These are phyloP conservation scores for Florisuga fusca DNA, from an alignment of 2,797 vertebrate genomes.

Conservation along the genomic window DNA sequence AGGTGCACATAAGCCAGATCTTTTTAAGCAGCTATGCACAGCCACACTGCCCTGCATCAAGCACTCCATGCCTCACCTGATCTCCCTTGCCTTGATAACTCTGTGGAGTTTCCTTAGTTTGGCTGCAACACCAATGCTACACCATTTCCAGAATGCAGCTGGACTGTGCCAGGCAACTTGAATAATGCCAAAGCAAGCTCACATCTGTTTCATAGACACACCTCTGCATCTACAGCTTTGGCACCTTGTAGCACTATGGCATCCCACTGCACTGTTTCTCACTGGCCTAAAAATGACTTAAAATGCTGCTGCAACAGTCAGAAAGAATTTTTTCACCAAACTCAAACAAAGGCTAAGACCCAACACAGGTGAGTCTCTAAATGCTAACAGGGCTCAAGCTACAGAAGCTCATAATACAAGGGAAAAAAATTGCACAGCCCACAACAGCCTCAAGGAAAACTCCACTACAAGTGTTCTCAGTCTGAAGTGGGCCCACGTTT, in stretches of 20 bases:
- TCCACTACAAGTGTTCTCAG: background rate
- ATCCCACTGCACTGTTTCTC: background rate
- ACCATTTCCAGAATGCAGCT: background rate
- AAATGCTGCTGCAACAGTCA: background rate
- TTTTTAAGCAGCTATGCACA: fast-evolving
- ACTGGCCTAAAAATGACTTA: background rate
- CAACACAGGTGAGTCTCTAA: background rate
- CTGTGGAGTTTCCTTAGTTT: background rate
- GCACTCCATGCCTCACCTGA: background rate
- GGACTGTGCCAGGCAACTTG: background rate
- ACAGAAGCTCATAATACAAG: background rate
- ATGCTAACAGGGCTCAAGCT: background rate
- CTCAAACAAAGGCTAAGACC: background rate
- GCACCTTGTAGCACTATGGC: background rate
- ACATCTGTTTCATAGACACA: background rate
- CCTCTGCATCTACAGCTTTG: background rate
- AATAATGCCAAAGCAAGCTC: background rate
- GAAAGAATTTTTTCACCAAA: background rate
- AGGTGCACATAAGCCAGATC: background rate
- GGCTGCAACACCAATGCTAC: background rate
- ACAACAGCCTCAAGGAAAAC: fast-evolving
- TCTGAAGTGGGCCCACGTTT: background rate
- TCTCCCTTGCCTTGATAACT: background rate
- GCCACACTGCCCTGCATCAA: background rate
- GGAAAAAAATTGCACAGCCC: background rate